Percentiles rank a stretch among this genome's conserved stretches.
These are phyloP conservation scores for Gavia stellata DNA, from an alignment of 2,113 vertebrate species.

Conservation along the genomic window DNA sequence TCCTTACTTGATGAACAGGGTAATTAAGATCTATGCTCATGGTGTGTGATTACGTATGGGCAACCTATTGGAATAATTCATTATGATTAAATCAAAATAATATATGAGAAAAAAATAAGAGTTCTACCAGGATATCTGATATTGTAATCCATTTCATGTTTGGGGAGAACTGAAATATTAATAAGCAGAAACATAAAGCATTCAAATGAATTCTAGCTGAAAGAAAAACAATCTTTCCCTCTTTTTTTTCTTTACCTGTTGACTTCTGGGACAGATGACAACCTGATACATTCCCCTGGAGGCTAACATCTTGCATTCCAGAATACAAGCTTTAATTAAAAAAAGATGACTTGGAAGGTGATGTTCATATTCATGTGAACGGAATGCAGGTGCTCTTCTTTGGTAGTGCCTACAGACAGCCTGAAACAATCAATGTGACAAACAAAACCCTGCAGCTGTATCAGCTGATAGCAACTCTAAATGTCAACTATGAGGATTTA, in stretches of 20 bases:
- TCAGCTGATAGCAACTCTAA: neutral
- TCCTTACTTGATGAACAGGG: neutral
- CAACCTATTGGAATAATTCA: neutral
- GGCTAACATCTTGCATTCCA: neutral
- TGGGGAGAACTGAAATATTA: slow-evolving; percentile 34
- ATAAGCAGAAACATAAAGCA: slow-evolving; percentile 4
- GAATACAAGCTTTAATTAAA: slow-evolving; percentile 30
- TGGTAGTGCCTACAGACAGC: neutral
- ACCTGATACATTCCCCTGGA: neutral
- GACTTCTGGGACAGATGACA: slow-evolving; percentile 14
- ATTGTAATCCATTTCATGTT: slow-evolving; percentile 12
- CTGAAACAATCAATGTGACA: neutral
- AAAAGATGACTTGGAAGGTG: neutral
- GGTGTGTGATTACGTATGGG: neutral
- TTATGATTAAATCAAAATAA: neutral
- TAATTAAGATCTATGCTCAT: neutral
- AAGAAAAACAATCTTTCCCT: neutral
- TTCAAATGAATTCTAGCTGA: neutral
- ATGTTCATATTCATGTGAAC: slow-evolving; percentile 14
- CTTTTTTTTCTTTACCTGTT: neutral
- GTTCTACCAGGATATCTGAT: neutral
- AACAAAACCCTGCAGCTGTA: neutral
- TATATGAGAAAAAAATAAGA: neutral
- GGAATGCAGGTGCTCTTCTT: neutral
- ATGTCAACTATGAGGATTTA: neutral